phyloP scores from a whole-genome alignment of 2,888 invertebrate genomes.

The Eupeodes latifasciatus region DNA sequence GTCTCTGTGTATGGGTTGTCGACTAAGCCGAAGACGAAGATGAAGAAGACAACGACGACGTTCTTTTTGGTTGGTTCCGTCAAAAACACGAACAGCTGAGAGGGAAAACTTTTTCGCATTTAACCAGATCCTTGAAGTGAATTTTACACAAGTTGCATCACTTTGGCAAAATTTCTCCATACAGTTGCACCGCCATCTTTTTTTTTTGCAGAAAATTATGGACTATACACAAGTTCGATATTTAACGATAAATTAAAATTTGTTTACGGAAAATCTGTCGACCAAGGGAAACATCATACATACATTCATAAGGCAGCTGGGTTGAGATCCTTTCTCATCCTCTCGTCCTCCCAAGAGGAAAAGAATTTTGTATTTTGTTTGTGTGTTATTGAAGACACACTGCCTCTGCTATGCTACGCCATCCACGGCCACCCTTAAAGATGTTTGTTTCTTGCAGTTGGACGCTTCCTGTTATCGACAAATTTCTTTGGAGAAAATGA shows the following conservation, averaged over 20 bases:
- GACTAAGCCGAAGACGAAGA: too few relatives aligned
- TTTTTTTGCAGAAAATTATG: constrained; percentile 64
- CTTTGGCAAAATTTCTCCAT: constrained; percentile 11
- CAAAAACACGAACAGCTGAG: constrained; percentile 59
- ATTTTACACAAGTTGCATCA: constrained; percentile 55
- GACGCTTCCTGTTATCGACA: constrained; percentile 76
- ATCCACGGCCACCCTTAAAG: constrained; percentile 39
- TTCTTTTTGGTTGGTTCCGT: constrained; percentile 37
- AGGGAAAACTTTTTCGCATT: constrained; percentile 43
- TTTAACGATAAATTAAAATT: constrained; percentile 76
- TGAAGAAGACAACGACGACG: background rate
- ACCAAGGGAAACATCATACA: constrained; percentile 27
- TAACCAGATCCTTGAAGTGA: constrained; percentile 27
- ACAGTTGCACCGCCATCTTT: background rate
- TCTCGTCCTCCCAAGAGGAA: background rate
- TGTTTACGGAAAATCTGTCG: constrained; percentile 70
- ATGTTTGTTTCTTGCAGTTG: constrained; percentile 70
- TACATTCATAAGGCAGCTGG: background rate
- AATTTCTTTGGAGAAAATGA: constrained; percentile 58
- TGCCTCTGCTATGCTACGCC: background rate
- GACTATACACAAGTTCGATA: constrained; percentile 69
- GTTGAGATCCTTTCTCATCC: background rate
- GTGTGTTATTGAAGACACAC: constrained; percentile 25
- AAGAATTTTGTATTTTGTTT: background rate
- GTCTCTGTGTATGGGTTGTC: background rate